Conservation (phyloP, 2,797 vertebrate species). For the Lepus oiostolus region DNA sequence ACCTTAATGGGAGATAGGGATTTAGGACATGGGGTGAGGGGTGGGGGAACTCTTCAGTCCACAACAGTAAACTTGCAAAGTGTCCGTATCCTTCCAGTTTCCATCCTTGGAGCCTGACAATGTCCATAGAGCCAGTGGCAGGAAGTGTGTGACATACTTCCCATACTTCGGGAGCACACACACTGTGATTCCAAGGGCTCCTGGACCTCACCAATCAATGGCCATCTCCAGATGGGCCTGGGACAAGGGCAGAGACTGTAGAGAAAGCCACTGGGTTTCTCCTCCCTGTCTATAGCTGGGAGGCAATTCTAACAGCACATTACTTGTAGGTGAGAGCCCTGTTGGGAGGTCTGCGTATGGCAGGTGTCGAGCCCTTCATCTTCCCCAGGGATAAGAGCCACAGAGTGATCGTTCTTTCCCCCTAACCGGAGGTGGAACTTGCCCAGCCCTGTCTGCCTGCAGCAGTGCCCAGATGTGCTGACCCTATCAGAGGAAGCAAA, state of each 20-base stretch:
- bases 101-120: not conserved
- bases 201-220: not conserved
- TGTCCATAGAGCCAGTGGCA: not conserved
- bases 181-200: not conserved
- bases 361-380: not conserved
- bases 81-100: not conserved
- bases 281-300: not conserved
- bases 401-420: not conserved
- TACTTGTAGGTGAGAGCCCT: too few species aligned
- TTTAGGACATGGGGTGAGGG: too few species aligned
- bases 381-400: not conserved
- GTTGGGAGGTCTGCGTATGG: not conserved
- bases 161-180: too few species aligned
- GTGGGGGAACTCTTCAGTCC: too few species aligned
- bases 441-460: not conserved
- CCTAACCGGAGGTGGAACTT: not conserved
- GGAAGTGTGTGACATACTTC: too few species aligned
- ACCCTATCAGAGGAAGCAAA: not conserved
- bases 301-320: not conserved
- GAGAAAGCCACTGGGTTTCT: not conserved
- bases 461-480: not conserved
- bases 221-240: not conserved
- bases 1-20: not conserved
- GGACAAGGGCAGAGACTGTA: not conserved
- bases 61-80: constrained; percentile 10